Evolutionary conservation across 2,113 vertebrate genomes (phyloP).

Genomic region (Merops nubicus): DNA sequence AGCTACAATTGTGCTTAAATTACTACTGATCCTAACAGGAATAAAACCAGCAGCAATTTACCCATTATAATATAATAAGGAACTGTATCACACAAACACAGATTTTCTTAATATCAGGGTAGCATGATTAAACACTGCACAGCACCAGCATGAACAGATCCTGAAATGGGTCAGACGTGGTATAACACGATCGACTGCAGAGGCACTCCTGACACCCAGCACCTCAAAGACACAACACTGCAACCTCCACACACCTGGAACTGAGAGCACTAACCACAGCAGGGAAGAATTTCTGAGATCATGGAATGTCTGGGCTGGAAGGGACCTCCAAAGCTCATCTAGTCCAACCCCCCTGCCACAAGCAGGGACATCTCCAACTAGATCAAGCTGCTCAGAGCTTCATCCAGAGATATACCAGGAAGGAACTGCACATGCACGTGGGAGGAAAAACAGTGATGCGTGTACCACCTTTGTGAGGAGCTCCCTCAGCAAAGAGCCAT

Average conservation of each 20-base stretch:
- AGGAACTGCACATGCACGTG: fast-evolving
- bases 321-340: no score
- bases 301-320: no score
- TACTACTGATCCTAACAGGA: neutral
- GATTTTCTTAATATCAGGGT: neutral
- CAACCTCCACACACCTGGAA: neutral
- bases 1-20: conserved; percentile 1
- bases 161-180: neutral
- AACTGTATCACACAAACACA: neutral
- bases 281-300: neutral
- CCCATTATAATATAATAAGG: neutral
- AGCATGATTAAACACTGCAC: neutral
- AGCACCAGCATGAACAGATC: neutral
- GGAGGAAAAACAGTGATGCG: neutral
- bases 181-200: neutral
- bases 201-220: neutral
- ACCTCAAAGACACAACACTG: neutral
- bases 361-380: no score
- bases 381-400: no score
- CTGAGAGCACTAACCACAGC: neutral
- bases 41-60: neutral
- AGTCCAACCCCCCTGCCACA: no score
- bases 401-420: neutral
- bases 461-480: neutral
- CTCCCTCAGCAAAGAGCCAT: neutral